These are phyloP conservation scores for Shinisaurus crocodilurus DNA, from an alignment of 2,113 vertebrate genomes.

Conservation along the genomic window DNA sequence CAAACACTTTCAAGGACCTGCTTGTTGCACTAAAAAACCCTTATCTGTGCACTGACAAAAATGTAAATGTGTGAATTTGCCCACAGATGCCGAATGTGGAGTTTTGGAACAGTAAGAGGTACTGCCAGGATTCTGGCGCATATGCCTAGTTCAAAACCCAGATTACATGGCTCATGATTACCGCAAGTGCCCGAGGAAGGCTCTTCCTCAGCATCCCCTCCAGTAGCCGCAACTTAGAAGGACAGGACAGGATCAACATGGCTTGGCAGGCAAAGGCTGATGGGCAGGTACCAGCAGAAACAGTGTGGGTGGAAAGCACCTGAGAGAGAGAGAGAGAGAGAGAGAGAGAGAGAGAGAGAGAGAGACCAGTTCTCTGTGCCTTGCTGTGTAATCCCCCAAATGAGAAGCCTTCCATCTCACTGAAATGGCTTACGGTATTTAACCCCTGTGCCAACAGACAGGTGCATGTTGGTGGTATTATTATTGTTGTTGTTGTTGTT, in stretches of 20 bases:
- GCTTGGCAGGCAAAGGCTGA: neutral
- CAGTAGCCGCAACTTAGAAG: neutral
- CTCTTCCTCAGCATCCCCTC: neutral
- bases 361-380: neutral
- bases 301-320: neutral
- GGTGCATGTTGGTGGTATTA: too few relatives aligned
- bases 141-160: neutral
- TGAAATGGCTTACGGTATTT: too few relatives aligned
- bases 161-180: neutral
- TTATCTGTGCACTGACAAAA: neutral
- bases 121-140: neutral
- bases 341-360: too few relatives aligned
- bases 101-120: neutral
- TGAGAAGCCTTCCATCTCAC: neutral
- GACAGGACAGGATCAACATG: constrained; percentile 12
- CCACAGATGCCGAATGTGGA: neutral
- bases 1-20: neutral
- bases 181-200: neutral
- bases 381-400: neutral
- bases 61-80: neutral
- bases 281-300: neutral
- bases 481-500: too few relatives aligned
- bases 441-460: neutral
- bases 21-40: too few relatives aligned
- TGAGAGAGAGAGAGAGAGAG: neutral